phyloP scores from a whole-genome alignment of 2,888 invertebrate genomes.

The Chesias legatella region DNA sequence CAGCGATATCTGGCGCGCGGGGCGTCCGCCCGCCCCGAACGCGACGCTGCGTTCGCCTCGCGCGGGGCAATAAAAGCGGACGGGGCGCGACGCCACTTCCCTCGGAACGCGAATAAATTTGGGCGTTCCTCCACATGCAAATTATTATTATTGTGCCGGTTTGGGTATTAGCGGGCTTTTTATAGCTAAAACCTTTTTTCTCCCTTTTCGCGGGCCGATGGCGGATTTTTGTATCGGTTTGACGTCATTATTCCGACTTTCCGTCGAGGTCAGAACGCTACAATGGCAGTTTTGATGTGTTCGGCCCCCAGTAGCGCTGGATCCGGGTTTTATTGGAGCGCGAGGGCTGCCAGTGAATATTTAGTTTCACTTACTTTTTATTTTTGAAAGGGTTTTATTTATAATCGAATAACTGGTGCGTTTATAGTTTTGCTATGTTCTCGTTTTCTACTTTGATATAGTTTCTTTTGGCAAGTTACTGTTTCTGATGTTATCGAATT shows the following conservation, averaged over 20 bases:
- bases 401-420: conserved; percentile 18
- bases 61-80: conserved; percentile 20
- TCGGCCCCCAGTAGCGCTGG: conserved; percentile 6
- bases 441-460: too few species aligned
- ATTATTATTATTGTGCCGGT: conserved; percentile 64
- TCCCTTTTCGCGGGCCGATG: conserved; percentile 35
- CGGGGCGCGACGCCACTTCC: conserved; percentile 43
- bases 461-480: too few species aligned
- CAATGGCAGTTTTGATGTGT: conserved; percentile 19
- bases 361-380: conserved; percentile 25
- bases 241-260: conserved; percentile 35
- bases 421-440: conserved; percentile 27
- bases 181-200: conserved; percentile 38
- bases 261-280: conserved; percentile 18
- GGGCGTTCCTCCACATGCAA: conserved; percentile 59
- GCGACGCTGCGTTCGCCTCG: conserved; percentile 27
- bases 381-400: conserved; percentile 23
- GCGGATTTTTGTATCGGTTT: conserved; percentile 34
- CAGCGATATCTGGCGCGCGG: too few species aligned
- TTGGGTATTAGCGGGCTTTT: conserved; percentile 54
- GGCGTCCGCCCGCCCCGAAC: too few species aligned
- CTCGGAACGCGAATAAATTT: conserved; percentile 47
- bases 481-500: too few species aligned
- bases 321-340: conserved; percentile 23
- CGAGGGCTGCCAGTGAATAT: conserved; percentile 25